Base-by-base conservation (phyloP, 2,113 vertebrate genomes). In the Eudyptes chrysolophus region DNA sequence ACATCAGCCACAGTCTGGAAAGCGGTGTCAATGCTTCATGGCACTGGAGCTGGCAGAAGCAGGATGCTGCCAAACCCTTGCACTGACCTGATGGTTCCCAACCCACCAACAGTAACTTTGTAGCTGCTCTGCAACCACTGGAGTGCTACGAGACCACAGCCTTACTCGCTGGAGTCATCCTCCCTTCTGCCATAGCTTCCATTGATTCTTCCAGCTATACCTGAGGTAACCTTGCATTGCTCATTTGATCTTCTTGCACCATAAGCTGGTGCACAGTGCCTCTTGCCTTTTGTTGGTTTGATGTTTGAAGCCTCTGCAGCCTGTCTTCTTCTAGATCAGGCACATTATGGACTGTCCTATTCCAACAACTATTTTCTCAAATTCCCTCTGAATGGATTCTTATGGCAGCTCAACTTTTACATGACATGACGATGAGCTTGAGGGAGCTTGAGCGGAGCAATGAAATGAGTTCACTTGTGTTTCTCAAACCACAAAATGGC, bases 81-180 rank as follows among this genome's bases (percentile, higher is more conserved):
- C 18, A 44, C 10, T 57, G 36, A 64, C 7, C 6, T 58, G 19
- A 6, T 48, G n/a, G 25, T 25, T 87, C 48, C 32, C 38, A 87
- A 27, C 4, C 7, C 38, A 79, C 6, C 13, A 38, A 20, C 10
- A 69, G 7, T 9, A 71, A 49, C 55, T 69, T 57, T 81, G 9
- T 46, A 74, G 25, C 29, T 82, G 29, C 40, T 60, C 22, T 78
- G 36, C 16, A 75, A 84, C 8, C 6, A 20, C 12, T 69, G 20
- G 24, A 42, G 9, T 30, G 10, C 34, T 61, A 70, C 16, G 8
- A 78, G 16, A 60, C 16, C 1, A 4, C 9, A 62, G 7, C 22
- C 9, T 51, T 55, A 30, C 8, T 10, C 0, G 0, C 4, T 1
- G 2, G 16, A 46, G 13, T 44, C 32, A 7, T 78, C 16, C 36